Evolutionary conservation across 2,888 invertebrate species (phyloP), one percentile per base, ranked within the genome.

Genomic region (Beris chalybata): DNA sequence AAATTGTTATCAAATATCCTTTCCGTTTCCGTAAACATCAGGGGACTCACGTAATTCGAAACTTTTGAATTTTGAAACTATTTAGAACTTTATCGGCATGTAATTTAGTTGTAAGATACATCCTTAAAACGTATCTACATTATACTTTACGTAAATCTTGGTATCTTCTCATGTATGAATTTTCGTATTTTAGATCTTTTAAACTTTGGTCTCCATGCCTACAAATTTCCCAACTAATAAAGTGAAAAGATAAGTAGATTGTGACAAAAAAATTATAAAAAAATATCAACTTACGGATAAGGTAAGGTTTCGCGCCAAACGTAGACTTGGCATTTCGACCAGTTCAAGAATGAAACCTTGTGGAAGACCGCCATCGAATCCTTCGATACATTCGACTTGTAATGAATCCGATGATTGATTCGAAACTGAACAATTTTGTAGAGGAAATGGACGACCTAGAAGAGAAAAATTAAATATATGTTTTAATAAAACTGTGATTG

Each of bases 331-430:
- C 71, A 91, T 78, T 76, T 92, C 91, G 59, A 91, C 83, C 63
- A 92, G 82, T 78, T 92, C 91, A 86, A 92, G 87, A 70, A 92
- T 85, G 81, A 94, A 94, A 74, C 88, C 89, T 81, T 94, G 94
- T 4, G 93, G 93, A 55, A 94, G 84, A 9, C 93, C 93, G 54
- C 93, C 93, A 75, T 93, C 92, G 80, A 93, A 93, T 74, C 92
- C 91, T 80, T 93, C 93, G 64, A 89, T 85, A 79, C 95, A 95
- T 72, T 93, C 92, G 57, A 95, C 91, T 78, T 90, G 88, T 67
- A 95, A 78, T 0, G 92, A 89, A 76, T 93, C 92, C 70, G 87
- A 85, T 65, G 93, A 94, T 80, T 93, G 92, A 81, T 95, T 95
- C 65, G 89, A 88, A 43, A 94, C 88, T n/a, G 91, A 87, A 80